phyloP scores from a whole-genome alignment of 2,113 vertebrate species.

The Pangasianodon gigas region DNA sequence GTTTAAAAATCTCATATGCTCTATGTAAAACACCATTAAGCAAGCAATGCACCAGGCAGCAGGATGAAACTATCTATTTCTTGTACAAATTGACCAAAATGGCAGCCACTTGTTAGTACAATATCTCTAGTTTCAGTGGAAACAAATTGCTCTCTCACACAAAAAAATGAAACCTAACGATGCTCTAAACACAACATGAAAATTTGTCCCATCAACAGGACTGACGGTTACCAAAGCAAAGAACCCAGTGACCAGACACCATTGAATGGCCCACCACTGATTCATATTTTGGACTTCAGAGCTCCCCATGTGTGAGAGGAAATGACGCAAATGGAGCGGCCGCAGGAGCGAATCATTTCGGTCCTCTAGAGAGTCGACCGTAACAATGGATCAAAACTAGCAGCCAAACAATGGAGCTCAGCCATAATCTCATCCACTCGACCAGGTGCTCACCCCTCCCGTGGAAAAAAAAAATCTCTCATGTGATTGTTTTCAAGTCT shows the following conservation, averaged over 20 bases:
- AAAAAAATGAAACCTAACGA: not conserved
- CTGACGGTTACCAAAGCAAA: not conserved
- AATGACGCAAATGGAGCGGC: slow-evolving; percentile 72
- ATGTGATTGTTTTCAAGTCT: slow-evolving; percentile 41
- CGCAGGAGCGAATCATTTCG: slow-evolving; percentile 67
- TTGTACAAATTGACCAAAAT: not conserved
- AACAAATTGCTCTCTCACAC: not conserved
- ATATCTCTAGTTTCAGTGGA: not conserved
- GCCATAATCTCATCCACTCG: slow-evolving; percentile 65
- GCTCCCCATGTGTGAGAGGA: slow-evolving; percentile 69
- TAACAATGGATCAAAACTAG: slow-evolving; percentile 81
- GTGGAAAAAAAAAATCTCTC: slow-evolving; percentile 54
- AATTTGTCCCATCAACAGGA: not conserved
- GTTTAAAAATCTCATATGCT: not conserved
- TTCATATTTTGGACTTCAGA: slow-evolving; percentile 62
- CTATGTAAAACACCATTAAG: not conserved
- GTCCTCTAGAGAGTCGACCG: slow-evolving; percentile 67
- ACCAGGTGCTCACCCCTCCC: slow-evolving; percentile 62
- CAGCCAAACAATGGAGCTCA: slow-evolving; percentile 74
- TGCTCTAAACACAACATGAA: not conserved
- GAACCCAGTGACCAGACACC: slow-evolving; percentile 20
- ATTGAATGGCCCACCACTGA: slow-evolving; percentile 62
- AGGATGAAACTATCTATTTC: not conserved
- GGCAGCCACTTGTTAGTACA: not conserved
- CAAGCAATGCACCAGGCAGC: not conserved